Conservation (phyloP, 2,113 vertebrate species). For the Laterallus jamaicensis region DNA sequence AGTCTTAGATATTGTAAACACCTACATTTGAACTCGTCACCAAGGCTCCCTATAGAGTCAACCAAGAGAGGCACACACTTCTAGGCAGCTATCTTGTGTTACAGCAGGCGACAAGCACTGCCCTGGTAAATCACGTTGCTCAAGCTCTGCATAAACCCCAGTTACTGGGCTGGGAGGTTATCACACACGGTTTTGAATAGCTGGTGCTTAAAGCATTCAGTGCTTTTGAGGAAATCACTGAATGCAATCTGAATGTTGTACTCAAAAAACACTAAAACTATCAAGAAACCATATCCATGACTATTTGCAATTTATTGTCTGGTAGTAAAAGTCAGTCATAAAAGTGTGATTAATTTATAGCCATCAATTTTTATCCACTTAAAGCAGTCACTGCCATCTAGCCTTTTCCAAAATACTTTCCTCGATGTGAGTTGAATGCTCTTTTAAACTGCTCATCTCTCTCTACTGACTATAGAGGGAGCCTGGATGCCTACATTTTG, state of each 20-base stretch:
- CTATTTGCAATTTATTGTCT: background rate
- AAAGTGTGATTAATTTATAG: background rate
- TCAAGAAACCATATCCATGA: background rate
- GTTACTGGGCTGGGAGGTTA: background rate
- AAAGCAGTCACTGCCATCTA: background rate
- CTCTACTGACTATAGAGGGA: constrained; percentile 57
- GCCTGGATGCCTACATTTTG: constrained; percentile 28
- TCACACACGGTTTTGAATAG: background rate
- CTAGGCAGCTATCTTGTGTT: background rate
- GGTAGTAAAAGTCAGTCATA: background rate
- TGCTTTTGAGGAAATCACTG: background rate
- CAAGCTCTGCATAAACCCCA: background rate
- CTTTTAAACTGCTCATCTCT: background rate
- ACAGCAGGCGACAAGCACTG: background rate
- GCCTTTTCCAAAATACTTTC: background rate
- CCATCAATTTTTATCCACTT: background rate
- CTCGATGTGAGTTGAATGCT: background rate
- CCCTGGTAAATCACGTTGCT: background rate
- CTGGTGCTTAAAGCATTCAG: background rate
- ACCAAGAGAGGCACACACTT: background rate
- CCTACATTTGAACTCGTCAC: background rate
- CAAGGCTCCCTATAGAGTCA: constrained; percentile 31
- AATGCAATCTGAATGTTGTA: background rate
- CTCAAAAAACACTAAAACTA: background rate
- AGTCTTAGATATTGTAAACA: background rate